These are phyloP conservation scores for Ditula angustiorana DNA, from an alignment of 2,888 invertebrate genomes.

Conservation along the genomic window DNA sequence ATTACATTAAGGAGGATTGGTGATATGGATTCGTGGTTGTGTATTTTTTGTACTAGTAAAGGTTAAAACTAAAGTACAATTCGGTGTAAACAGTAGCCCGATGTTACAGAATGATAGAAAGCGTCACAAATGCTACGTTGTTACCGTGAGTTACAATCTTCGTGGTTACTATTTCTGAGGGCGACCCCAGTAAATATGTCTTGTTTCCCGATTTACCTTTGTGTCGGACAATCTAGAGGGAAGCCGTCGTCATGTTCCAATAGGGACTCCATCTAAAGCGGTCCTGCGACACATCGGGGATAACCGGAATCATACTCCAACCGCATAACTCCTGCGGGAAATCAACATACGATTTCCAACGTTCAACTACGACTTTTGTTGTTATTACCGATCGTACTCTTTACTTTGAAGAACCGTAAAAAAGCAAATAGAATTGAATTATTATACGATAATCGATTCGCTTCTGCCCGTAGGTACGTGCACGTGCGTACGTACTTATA, in stretches of 20 bases:
- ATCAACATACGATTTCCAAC: slow-evolving; percentile 71
- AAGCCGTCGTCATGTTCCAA: slow-evolving; percentile 60
- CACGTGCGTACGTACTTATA: no score
- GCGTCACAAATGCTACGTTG: not conserved
- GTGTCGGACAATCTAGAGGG: slow-evolving; percentile 57
- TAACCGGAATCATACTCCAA: slow-evolving; percentile 66
- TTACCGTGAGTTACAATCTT: slow-evolving; percentile 16
- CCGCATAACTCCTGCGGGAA: slow-evolving; percentile 64
- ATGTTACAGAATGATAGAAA: not conserved
- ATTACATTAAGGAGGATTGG: no score
- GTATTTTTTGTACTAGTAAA: not conserved
- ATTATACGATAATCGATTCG: no score
- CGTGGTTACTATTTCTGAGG: slow-evolving; percentile 57
- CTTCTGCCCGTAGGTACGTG: no score
- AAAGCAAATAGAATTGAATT: not conserved
- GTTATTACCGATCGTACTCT: slow-evolving; percentile 42
- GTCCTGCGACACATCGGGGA: slow-evolving; percentile 62
- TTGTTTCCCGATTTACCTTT: slow-evolving; percentile 64
- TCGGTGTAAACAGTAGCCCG: not conserved
- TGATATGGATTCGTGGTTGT: no score
- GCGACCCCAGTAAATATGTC: slow-evolving; percentile 67
- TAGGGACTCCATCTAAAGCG: slow-evolving; percentile 59
- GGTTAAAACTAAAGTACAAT: not conserved
- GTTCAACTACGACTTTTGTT: slow-evolving; percentile 57
- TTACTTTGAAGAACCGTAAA: not conserved